These are phyloP conservation scores for Hyperoplus immaculatus DNA, from an alignment of 2,797 vertebrate genomes.

Conservation along the genomic window DNA sequence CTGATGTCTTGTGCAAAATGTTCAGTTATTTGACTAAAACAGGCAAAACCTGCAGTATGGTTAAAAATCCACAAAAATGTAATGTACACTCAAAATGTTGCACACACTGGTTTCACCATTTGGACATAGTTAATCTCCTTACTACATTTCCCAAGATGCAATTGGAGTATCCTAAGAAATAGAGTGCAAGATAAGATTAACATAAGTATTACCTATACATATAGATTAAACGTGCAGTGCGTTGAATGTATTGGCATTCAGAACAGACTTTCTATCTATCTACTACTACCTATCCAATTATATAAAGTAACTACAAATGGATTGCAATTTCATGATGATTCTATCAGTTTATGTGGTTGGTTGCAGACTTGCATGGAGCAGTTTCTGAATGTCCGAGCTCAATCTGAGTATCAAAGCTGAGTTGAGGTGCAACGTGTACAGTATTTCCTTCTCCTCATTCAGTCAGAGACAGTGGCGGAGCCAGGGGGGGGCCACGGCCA, in stretches of 20 bases:
- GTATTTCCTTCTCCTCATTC: constrained; percentile 21
- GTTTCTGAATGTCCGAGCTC: background rate
- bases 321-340: background rate
- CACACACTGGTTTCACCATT: background rate
- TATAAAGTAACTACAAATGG: background rate
- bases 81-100: background rate
- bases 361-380: background rate
- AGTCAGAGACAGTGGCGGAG: too few relatives aligned
- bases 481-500: too few relatives aligned
- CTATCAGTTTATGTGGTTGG: background rate
- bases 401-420: background rate
- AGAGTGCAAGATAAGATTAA: too few relatives aligned
- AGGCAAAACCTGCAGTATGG: background rate
- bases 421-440: constrained; percentile 17
- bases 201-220: too few relatives aligned
- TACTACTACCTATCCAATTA: too few relatives aligned
- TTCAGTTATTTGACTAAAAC: background rate
- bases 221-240: too few relatives aligned
- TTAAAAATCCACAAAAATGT: background rate
- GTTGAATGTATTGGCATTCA: too few relatives aligned
- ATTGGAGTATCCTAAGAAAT: background rate
- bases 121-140: background rate
- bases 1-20: too few relatives aligned
- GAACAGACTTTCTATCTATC: too few relatives aligned
- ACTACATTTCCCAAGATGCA: background rate